These are phyloP conservation scores for Jaculus jaculus DNA, from an alignment of 2,113 vertebrate species.

Conservation along the genomic window DNA sequence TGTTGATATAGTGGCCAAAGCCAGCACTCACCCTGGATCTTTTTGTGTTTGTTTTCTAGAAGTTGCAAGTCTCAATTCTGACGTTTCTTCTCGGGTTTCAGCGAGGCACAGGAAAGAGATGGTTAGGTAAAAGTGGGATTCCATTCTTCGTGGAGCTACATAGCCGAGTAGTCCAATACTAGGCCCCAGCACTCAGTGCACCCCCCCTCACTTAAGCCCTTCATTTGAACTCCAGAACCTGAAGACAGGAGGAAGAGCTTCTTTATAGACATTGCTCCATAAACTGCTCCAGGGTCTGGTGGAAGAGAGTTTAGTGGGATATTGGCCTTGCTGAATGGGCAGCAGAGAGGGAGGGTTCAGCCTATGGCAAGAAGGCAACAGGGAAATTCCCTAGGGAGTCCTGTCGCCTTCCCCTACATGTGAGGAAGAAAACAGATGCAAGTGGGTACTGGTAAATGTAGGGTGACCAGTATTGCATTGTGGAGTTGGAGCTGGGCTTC, in stretches of 20 bases:
- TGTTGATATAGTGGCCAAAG: background rate
- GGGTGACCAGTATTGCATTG: constrained; percentile 62
- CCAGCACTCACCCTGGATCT: background rate
- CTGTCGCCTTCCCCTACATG: constrained; percentile 51
- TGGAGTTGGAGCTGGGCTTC: constrained; percentile 61
- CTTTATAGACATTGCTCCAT: background rate
- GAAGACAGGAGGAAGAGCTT: constrained; percentile 32
- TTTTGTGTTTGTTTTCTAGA: constrained; percentile 51
- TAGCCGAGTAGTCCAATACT: background rate
- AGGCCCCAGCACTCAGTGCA: background rate
- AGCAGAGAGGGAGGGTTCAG: background rate
- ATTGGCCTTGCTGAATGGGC: background rate
- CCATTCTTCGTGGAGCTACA: background rate
- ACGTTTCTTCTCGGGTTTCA: background rate
- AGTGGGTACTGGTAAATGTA: constrained; percentile 61
- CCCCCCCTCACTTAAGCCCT: background rate
- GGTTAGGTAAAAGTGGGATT: background rate
- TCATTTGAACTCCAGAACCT: background rate
- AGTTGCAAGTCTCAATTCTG: background rate
- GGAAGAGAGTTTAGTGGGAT: constrained; percentile 42
- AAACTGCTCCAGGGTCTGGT: background rate
- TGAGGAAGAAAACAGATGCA: constrained; percentile 69
- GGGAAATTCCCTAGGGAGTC: constrained; percentile 44
- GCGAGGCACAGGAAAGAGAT: background rate
- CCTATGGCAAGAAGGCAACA: constrained; percentile 1